A percentile compares a stretch with the other conserved stretches of the same genome.
Evolutionary conservation across 2,888 invertebrate genomes (phyloP).

Genomic region (Phragmatobia fuliginosa): DNA sequence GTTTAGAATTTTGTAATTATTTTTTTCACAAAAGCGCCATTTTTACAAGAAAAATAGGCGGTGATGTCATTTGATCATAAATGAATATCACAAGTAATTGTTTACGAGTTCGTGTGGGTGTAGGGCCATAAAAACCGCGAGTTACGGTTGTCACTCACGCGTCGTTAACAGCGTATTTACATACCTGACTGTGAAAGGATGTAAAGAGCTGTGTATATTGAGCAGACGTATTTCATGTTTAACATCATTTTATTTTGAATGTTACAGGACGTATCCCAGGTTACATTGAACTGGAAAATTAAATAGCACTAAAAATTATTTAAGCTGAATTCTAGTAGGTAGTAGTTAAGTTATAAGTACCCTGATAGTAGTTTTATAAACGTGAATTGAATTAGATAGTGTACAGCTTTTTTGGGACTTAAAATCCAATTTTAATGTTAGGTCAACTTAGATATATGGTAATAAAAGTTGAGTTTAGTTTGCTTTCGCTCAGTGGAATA

Average conservation of each 20-base stretch:
- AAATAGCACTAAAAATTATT: background rate
- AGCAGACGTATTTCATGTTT: slow-evolving; percentile 3
- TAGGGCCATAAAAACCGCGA: slow-evolving; percentile 55
- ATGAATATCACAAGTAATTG: slow-evolving; percentile 47
- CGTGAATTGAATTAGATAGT: background rate
- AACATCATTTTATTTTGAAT: background rate
- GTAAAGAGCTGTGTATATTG: slow-evolving; percentile 32
- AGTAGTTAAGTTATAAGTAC: background rate
- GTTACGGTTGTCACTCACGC: slow-evolving; percentile 51
- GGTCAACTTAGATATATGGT: too few relatives aligned
- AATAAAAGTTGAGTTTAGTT: too few relatives aligned
- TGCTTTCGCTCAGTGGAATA: too few relatives aligned
- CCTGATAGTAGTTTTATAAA: background rate
- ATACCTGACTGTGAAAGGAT: slow-evolving; percentile 49
- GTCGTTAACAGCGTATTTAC: slow-evolving; percentile 50
- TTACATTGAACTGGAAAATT: too few relatives aligned
- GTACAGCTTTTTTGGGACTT: background rate
- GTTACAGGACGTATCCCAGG: background rate
- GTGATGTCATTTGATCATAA: slow-evolving; percentile 31
- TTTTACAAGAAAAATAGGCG: slow-evolving; percentile 22
- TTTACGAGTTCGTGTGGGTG: slow-evolving; percentile 53
- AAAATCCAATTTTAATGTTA: background rate
- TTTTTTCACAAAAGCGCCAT: background rate
- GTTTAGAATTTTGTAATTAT: background rate
- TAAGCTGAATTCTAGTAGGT: background rate